Base-by-base conservation (phyloP, 2,797 vertebrate species). In the Dromococcyx pavoninus region DNA sequence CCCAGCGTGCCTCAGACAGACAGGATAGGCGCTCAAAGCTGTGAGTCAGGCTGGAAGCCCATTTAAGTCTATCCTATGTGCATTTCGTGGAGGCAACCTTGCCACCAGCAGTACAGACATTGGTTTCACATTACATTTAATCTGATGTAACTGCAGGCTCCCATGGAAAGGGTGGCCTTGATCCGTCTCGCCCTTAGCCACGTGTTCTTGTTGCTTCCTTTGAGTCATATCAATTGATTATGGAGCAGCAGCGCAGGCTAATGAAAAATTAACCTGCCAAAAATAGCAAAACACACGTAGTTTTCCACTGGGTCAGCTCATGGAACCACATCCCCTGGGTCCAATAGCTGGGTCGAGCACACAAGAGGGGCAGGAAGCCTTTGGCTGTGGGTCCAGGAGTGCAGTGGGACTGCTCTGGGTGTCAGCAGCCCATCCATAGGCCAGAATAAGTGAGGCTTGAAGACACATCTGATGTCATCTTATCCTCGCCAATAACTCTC, bases 181-280 rank as follows among this genome's bases (percentile, higher is more conserved):
- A 25, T 86, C 46, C n/a, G 4, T 90, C 62, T 93, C 86, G 56
- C 61, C 53, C 60, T 76, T 83, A 74, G 70, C 66, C 80, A 69
- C 51, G 21, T 81, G 46, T 41, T 90, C 66, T 75, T 78, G 28
- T 62, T 88, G 66, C 76, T 94, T 95, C 50, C 83, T 93, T 96
- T 18, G 10, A 86, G 58, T 88, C n/a, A 2, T 69, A 65, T 51
- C 76, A 61, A 77, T 94, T 93, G 92, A 88, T 93, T 86, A 75
- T 69, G 58, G 86, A 91, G 70, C 4, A 11, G 73, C 44, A 77
- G 37, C 84, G 46, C 41, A 67, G 37, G 33, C 61, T 90, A 67
- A 81, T 84, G 50, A 58, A 90, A 94, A 93, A 93, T 58, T 46
- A 84, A 24, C 50, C 27, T 33, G 37, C 73, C 66, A 27, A 32